These are phyloP conservation scores for Caenorhabditis tropicalis DNA, from an alignment of 1,140 invertebrate genomes.

Conservation along the genomic window DNA sequence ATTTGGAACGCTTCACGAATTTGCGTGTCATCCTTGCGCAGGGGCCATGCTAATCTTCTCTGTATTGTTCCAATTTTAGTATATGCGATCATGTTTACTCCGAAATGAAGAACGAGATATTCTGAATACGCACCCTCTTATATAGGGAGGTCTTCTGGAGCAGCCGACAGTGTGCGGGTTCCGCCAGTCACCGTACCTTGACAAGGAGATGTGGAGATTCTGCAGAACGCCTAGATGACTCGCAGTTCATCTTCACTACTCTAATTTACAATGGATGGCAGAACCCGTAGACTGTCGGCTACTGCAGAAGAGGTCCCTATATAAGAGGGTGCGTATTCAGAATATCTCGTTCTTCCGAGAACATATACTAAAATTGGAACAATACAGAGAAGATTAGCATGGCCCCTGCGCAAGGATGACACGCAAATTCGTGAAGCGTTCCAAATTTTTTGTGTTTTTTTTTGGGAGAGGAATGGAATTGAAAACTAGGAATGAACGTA, in stretches of 20 bases:
- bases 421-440: slow-evolving; percentile 88
- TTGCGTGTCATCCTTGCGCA: slow-evolving; percentile 91
- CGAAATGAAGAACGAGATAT: too few relatives aligned
- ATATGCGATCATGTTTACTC: too few relatives aligned
- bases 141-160: too few relatives aligned
- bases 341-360: slow-evolving; percentile 26
- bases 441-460: slow-evolving; percentile 73
- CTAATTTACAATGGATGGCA: too few relatives aligned
- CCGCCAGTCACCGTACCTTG: too few relatives aligned
- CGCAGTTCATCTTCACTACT: too few relatives aligned
- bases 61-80: slow-evolving; percentile 83
- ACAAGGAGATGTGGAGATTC: too few relatives aligned
- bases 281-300: background rate
- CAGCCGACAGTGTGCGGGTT: too few relatives aligned
- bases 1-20: slow-evolving; percentile 83
- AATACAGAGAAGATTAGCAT: slow-evolving; percentile 92
- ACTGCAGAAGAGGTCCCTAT: too few relatives aligned
- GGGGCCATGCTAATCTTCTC: slow-evolving; percentile 92
- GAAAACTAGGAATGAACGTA: background rate
- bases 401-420: slow-evolving; percentile 90
- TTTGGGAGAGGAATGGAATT: too few relatives aligned
- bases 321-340: background rate
- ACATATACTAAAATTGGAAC: slow-evolving; percentile 78
- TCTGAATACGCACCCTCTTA: too few relatives aligned
- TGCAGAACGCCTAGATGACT: too few relatives aligned